Percentiles rank a stretch among this genome's conserved stretches.
These are phyloP conservation scores for Rhodinocichla rosea DNA, from an alignment of 2,113 vertebrate species.

Conservation along the genomic window DNA sequence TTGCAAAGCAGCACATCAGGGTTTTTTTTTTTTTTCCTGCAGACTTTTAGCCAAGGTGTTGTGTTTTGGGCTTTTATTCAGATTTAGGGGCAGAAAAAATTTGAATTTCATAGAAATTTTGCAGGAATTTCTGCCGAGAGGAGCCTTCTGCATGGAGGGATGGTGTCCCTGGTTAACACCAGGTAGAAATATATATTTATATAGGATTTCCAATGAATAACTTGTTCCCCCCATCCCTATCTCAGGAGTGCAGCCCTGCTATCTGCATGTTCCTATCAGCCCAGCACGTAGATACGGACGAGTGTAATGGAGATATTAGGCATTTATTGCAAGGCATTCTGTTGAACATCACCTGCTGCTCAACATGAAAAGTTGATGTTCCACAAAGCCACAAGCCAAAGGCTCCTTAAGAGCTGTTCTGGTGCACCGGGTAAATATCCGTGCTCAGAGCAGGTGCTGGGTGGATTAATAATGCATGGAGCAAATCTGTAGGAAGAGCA, in stretches of 20 bases:
- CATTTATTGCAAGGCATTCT: conserved; percentile 17
- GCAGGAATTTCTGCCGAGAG: background rate
- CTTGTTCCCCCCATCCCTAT: background rate
- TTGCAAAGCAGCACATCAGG: background rate
- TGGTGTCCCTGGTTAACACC: background rate
- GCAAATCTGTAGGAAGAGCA: conserved; percentile 8
- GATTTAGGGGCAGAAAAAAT: background rate
- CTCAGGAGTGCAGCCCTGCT: conserved; percentile 27
- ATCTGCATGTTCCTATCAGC: conserved; percentile 17
- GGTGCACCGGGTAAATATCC: conserved; percentile 23
- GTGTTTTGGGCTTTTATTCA: background rate
- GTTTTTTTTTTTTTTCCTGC: background rate
- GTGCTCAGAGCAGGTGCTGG: background rate
- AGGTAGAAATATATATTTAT: background rate
- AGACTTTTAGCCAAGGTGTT: background rate
- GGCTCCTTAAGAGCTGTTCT: conserved; percentile 23
- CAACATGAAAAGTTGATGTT: conserved; percentile 48
- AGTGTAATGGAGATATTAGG: conserved; percentile 32
- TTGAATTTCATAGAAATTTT: background rate
- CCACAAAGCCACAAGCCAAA: conserved; percentile 37
- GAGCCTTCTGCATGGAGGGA: background rate
- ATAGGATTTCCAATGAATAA: conserved; percentile 7
- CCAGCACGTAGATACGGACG: background rate
- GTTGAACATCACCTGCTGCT: conserved; percentile 65
- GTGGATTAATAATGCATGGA: conserved; percentile 50